A percentile compares a stretch with the other conserved stretches of the same genome.
Evolutionary conservation across 2,888 invertebrate species (phyloP).

Genomic region (Patella caerulea): DNA sequence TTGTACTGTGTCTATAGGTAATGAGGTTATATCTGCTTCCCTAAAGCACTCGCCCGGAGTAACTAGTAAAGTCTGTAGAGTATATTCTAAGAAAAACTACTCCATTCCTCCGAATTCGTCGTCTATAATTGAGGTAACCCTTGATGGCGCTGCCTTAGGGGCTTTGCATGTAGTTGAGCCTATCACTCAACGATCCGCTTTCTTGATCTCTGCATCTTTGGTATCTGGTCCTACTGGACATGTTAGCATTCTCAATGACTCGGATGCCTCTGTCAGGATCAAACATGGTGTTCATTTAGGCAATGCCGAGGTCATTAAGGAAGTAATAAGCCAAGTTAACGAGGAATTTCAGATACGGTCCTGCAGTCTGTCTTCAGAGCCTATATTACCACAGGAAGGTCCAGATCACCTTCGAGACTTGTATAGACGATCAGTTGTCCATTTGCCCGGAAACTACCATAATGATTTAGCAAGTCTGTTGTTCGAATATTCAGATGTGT

Average conservation of each 20-base stretch:
- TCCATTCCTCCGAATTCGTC: too few species aligned
- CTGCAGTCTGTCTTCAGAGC: neutral
- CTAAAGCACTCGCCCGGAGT: neutral
- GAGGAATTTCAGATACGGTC: neutral
- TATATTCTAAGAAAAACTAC: neutral
- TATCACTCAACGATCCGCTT: neutral
- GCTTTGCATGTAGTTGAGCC: neutral
- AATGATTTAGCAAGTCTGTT: too few species aligned
- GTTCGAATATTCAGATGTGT: too few species aligned
- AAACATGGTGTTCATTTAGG: neutral
- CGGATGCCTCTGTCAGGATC: neutral
- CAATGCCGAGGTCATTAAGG: neutral
- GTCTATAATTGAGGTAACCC: neutral
- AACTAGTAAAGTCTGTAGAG: neutral
- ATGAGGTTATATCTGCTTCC: neutral
- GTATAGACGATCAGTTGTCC: neutral
- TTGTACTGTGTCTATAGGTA: neutral
- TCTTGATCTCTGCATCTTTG: neutral
- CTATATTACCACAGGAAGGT: neutral
- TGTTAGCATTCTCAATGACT: neutral
- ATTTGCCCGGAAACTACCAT: neutral
- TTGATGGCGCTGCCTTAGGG: neutral
- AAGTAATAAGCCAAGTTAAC: neutral
- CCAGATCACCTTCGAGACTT: slow-evolving; percentile 10
- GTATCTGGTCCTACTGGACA: neutral